Evolutionary conservation across 2,113 vertebrate species (phyloP).

Genomic region (Passer montanus): DNA sequence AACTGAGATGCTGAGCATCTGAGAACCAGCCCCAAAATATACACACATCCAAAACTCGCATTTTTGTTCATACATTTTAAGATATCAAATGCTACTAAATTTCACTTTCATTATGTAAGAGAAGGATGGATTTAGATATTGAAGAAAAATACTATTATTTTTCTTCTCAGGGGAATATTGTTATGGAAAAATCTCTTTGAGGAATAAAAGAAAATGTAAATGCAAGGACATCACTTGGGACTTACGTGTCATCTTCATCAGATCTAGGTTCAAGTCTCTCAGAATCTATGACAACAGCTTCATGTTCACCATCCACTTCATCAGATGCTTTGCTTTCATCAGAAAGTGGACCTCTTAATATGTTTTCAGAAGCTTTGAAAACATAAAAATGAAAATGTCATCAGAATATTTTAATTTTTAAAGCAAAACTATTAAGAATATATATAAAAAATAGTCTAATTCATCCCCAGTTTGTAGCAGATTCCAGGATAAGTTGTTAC

Average conservation of each 20-base stretch:
- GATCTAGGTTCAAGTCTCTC: conserved; percentile 81
- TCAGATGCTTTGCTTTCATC: conserved; percentile 64
- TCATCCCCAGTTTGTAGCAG: neutral
- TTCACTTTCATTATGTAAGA: neutral
- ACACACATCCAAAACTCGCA: neutral
- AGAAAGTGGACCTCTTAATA: conserved; percentile 79
- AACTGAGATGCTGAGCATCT: neutral
- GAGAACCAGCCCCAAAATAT: neutral
- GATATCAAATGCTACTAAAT: neutral
- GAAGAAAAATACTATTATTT: neutral
- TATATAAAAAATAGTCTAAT: neutral
- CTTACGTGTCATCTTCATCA: conserved; percentile 94
- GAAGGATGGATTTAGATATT: neutral
- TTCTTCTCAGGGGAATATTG: neutral
- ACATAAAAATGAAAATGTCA: neutral
- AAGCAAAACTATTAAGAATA: neutral
- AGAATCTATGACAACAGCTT: conserved; percentile 67
- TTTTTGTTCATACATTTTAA: neutral
- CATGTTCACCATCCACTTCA: conserved; percentile 77
- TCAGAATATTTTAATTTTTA: neutral
- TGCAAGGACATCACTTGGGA: neutral
- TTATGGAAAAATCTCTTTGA: neutral
- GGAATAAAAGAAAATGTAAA: neutral
- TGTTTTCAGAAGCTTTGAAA: conserved; percentile 65
- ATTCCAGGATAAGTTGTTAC: neutral